Base-by-base conservation (phyloP, 2,113 vertebrate species). In the Zosterops pallidus region DNA sequence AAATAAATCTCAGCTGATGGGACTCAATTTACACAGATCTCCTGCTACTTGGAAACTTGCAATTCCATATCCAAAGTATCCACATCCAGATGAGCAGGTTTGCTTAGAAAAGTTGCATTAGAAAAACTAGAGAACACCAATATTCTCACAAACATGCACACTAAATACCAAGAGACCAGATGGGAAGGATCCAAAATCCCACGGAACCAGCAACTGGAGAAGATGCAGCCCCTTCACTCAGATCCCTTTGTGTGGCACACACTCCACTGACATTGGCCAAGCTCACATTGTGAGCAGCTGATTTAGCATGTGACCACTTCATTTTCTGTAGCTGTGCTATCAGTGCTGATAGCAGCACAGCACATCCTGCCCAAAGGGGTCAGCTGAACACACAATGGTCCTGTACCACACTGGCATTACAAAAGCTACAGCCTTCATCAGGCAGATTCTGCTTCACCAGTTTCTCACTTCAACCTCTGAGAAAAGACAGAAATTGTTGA, bases 191-290 rank as follows among this genome's bases (percentile, higher is more conserved):
- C 6, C 20, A 70, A 72, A 91, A 70, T 74, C 18, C n/a, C 50
- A 63, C 0, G 2, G n/a, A 70, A 76, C 8, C 2, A 42, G 33
- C 1, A 7, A 18, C 9, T 53, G n/a, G 31, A 67, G 39, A 79
- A 81, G 33, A 81, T 2, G 1, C 24, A 77, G 12, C 7, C 39
- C 20, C 9, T 78, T 84, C 18, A 12, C 8, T 31, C 29, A 29
- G 8, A 6, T 42, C 26, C 31, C 12, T 35, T 46, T 1, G 2
- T 6, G 6, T 9, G 14, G 4, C 20, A 72, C 12, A 39, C 3
- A 11, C 25, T 42, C 3, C 39, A 46, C 31, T n/a, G 47, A 55
- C 37, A 62, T 35, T 31, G 33, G 56, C 28, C 41, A 83, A 95
- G 35, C 28, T 62, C 46, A 5, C 22, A 15, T 5, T 31, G 6